Conservation (phyloP, 2,113 vertebrate genomes). For the Chrysochloris asiatica region DNA sequence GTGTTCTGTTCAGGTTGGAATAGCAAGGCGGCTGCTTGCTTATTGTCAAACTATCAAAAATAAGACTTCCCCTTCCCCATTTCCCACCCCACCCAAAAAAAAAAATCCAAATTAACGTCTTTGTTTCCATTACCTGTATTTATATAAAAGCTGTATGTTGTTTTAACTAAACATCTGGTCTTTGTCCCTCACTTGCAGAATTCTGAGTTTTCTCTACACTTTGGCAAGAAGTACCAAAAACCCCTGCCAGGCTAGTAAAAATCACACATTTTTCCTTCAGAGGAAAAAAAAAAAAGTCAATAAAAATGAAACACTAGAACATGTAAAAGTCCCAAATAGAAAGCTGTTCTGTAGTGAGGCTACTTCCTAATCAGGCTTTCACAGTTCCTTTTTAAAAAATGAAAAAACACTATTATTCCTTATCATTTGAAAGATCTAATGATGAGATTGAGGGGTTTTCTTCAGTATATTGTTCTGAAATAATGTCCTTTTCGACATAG, state of each 20-base stretch:
- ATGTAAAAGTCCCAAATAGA: constrained; percentile 29
- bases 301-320: constrained; percentile 73
- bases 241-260: constrained; percentile 76
- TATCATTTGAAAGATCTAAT: constrained; percentile 33
- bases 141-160: constrained; percentile 57
- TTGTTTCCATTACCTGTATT: constrained; percentile 64
- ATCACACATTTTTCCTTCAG: constrained; percentile 75
- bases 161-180: constrained; percentile 78
- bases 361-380: constrained; percentile 46
- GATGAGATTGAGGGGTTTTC: not conserved
- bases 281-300: constrained; percentile 57
- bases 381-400: constrained; percentile 29
- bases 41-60: constrained; percentile 63
- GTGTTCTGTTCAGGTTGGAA: constrained; percentile 27
- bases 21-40: constrained; percentile 39
- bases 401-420: not conserved
- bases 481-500: not conserved
- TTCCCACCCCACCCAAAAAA: not conserved
- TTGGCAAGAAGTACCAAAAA: constrained; percentile 70
- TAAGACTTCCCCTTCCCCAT: not conserved
- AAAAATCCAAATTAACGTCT: constrained; percentile 12
- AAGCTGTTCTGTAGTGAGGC: constrained; percentile 1
- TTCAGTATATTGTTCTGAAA: constrained; percentile 45
- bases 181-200: constrained; percentile 68
- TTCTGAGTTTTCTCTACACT: constrained; percentile 69